phyloP scores from a whole-genome alignment of 2,888 invertebrate genomes.

The Chelonus formosanus region DNA sequence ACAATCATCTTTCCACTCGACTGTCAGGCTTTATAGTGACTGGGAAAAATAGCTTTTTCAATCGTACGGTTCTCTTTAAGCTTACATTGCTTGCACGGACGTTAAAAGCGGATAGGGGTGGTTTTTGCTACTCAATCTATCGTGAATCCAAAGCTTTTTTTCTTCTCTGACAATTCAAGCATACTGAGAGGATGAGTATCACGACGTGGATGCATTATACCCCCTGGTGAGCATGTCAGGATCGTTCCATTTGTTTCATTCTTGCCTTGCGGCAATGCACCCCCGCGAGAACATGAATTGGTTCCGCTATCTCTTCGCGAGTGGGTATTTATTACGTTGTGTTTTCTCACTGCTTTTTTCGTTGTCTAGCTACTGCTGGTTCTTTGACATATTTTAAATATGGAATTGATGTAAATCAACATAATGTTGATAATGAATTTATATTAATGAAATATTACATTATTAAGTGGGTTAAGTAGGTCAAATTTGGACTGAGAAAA shows the following conservation, averaged over 20 bases:
- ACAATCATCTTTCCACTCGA: neutral
- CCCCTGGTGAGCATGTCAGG: slow-evolving; percentile 42
- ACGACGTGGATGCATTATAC: slow-evolving; percentile 52
- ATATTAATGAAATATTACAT: no score
- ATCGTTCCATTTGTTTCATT: slow-evolving; percentile 33
- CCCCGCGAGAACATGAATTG: slow-evolving; percentile 31
- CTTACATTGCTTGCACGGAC: neutral
- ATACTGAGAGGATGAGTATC: slow-evolving; percentile 1
- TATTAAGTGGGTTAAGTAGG: no score
- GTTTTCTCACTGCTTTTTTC: neutral
- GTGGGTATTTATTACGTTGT: slow-evolving; percentile 18
- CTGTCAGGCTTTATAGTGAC: no score
- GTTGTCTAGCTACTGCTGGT: no score
- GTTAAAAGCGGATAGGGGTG: neutral
- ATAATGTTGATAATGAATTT: no score
- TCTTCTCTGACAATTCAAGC: neutral
- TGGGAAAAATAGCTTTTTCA: neutral
- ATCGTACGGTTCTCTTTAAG: neutral
- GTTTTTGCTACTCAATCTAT: slow-evolving; percentile 1
- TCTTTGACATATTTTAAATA: no score
- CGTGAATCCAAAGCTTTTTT: slow-evolving; percentile 3
- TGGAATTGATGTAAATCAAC: no score
- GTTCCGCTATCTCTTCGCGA: slow-evolving; percentile 25
- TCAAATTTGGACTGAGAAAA: no score
- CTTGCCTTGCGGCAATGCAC: slow-evolving; percentile 32